Conservation (phyloP, 2,113 vertebrate species). For the Muntiacus muntjak region DNA sequence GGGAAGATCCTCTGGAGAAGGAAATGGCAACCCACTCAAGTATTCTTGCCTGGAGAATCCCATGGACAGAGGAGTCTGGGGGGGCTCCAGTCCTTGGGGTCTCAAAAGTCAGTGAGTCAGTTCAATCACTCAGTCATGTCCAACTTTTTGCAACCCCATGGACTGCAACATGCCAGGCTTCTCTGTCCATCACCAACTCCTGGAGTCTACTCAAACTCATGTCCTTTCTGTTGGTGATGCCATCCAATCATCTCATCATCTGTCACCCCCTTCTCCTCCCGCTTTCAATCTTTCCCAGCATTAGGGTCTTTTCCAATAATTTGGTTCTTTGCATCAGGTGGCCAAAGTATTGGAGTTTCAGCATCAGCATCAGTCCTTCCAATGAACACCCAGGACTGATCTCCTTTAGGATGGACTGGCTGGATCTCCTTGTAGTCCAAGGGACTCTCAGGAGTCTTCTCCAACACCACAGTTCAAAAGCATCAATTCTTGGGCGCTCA, state of each 20-base stretch:
- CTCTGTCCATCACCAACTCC: not conserved
- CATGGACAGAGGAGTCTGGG: not conserved
- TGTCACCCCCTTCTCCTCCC: not conserved
- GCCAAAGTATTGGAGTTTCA: not conserved
- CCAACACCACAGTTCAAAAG: not conserved
- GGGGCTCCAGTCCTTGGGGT: not conserved
- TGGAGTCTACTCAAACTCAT: not conserved
- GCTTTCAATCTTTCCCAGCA: not conserved
- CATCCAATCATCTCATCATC: not conserved
- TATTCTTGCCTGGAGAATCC: not conserved
- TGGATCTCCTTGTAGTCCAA: not conserved
- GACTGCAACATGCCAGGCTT: not conserved
- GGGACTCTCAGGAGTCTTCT: not conserved
- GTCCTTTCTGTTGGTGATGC: not conserved
- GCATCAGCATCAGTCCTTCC: not conserved
- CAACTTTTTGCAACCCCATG: not conserved
- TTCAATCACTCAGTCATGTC: not conserved
- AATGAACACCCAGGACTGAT: not conserved
- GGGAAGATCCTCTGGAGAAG: not conserved
- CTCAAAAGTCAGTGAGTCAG: not conserved
- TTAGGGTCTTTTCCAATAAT: not conserved
- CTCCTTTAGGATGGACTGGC: not conserved
- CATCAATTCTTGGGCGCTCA: rapidly evolving
- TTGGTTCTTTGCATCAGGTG: not conserved
- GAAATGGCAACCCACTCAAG: not conserved